Conservation (phyloP, 2,113 vertebrate species). For the Prietella phreatophila region DNA sequence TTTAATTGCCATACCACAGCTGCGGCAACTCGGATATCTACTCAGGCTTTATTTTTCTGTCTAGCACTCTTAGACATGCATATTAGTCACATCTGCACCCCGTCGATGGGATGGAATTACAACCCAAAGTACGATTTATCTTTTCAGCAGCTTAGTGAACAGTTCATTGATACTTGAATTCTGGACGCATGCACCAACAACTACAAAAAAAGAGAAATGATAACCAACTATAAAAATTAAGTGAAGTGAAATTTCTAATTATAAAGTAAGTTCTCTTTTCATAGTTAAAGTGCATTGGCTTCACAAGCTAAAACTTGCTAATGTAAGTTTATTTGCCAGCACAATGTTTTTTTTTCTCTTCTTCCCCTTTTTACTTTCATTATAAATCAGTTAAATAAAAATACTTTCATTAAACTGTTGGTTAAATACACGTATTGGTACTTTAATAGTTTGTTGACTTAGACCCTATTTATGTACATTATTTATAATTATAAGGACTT, state of each 20-base stretch:
- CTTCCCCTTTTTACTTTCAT: not conserved
- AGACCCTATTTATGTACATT: not conserved
- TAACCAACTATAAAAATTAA: not conserved
- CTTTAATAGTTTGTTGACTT: not conserved
- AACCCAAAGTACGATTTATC: not conserved
- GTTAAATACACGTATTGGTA: not conserved
- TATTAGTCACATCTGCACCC: not conserved
- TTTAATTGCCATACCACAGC: conserved; percentile 11
- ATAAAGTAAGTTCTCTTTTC: not conserved
- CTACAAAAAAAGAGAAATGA: not conserved
- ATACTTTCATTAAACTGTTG: not conserved
- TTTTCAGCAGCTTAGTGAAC: not conserved
- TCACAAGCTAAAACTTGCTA: not conserved
- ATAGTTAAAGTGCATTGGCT: not conserved
- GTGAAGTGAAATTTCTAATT: not conserved
- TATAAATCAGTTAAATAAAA: not conserved
- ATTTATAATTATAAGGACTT: not conserved
- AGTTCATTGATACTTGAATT: not conserved
- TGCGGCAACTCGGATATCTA: not conserved
- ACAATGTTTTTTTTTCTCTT: not conserved
- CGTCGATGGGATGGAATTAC: not conserved
- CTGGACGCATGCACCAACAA: not conserved
- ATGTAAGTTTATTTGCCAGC: not conserved
- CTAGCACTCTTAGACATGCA: too few relatives aligned
- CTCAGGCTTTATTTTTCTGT: not conserved